Evolutionary conservation across 2,888 invertebrate genomes (phyloP).

Genomic region (Zygothrica quintamaculata): DNA sequence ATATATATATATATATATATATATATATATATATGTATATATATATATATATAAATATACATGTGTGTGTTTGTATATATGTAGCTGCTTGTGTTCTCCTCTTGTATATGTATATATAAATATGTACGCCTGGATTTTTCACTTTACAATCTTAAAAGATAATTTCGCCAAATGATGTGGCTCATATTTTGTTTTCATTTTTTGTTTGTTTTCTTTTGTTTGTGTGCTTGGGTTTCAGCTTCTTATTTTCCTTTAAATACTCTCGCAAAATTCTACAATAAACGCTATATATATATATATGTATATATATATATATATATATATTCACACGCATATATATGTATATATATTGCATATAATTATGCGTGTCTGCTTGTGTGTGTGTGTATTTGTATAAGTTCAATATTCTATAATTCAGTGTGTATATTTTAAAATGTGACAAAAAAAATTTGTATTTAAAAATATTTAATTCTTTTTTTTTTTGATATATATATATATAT

Average conservation of each 20-base stretch:
- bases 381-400: slow-evolving; percentile 54
- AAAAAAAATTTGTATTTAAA: slow-evolving; percentile 72
- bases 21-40: slow-evolving; percentile 59
- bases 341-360: slow-evolving; percentile 22
- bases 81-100: slow-evolving; percentile 61
- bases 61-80: slow-evolving; percentile 69
- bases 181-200: slow-evolving; percentile 30
- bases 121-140: slow-evolving; percentile 73
- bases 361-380: slow-evolving; percentile 16
- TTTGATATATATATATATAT: no score
- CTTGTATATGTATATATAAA: slow-evolving; percentile 75
- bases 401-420: slow-evolving; percentile 65
- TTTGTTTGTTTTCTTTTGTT: slow-evolving; percentile 47
- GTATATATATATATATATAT: slow-evolving; percentile 45
- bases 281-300: slow-evolving; percentile 58
- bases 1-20: slow-evolving; percentile 48
- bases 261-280: slow-evolving; percentile 77
- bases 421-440: slow-evolving; percentile 75
- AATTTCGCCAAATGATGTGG: slow-evolving; percentile 68
- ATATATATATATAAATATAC: slow-evolving; percentile 74
- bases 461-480: slow-evolving; percentile 66
- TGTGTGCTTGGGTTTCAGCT: slow-evolving; percentile 65
- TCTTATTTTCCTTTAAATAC: slow-evolving; percentile 61
- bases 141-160: slow-evolving; percentile 75
- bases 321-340: slow-evolving; percentile 29